Evolutionary conservation across 92 coral and sea anemone species (phyloP), one percentile per base, ranked within the genome.

Genomic region (Bergia sp.): DNA sequence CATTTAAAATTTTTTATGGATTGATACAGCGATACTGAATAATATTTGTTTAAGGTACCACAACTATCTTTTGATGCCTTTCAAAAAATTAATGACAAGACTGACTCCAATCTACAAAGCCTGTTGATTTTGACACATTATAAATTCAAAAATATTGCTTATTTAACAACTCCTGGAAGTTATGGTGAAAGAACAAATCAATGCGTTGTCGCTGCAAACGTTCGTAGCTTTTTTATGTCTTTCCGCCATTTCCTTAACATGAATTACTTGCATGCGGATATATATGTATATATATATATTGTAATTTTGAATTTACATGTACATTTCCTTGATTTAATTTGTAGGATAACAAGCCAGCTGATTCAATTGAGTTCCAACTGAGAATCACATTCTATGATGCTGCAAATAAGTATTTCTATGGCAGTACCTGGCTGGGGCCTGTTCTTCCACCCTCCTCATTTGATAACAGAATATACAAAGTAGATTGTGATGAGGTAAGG

Each of bases 371-470:
- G 85, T 97, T 97, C 77, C 99, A 97, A 89, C 87, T 97, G 76
- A 91, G 99, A 45, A 88, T 97, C 45, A 97, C 98, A 23, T 87
- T 95, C 72, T 97, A 96, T 79, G 99, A 97, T 92, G 94, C 97
- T 40, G 97, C 95, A 12, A 95, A 97, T 80, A 95, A 91, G 77
- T 92, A 92, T 81, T 97, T 97, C 73, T 97, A 92, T 93, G 99
- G 99, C 23, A 96, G 98, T 82, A 97, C 99, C 16, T 97, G 99
- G 99, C 96, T 97, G 74, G 99, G 99, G 10, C 98, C 98, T 1
- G 93, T 91, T 39, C 71, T 93, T 20, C 80, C 91, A 2, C 80
- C 96, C 61, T 82, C 92, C n/a, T 90, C 45, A 45, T 88, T 88
- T 73, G 92, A 91, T 49, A 92, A 91, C 89, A 91, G 91, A 58